These are phyloP conservation scores for Aurelia coerulea DNA, from an alignment of 30 jellyfish, hydroid and myxozoan genomes.

Conservation along the genomic window DNA sequence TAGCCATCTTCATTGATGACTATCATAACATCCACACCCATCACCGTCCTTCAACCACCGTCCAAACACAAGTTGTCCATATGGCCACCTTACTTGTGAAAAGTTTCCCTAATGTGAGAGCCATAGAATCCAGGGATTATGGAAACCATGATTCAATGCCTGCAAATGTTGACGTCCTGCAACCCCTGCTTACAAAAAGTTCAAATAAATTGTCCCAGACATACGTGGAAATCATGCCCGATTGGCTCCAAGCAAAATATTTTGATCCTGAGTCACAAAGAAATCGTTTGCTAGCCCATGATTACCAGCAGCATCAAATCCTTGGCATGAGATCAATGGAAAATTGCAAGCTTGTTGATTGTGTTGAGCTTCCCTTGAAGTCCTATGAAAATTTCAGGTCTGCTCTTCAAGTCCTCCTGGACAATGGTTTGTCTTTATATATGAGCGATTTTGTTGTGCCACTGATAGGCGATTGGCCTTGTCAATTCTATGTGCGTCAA, in stretches of 20 bases:
- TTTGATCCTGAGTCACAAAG: slow-evolving; percentile 57
- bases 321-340: slow-evolving; percentile 37
- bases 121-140: not conserved
- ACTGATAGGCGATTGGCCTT: slow-evolving; percentile 20
- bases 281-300: slow-evolving; percentile 24
- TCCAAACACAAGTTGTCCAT: slow-evolving; percentile 4
- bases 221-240: slow-evolving; percentile 38
- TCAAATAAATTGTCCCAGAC: not conserved
- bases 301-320: slow-evolving; percentile 31
- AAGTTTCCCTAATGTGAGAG: slow-evolving; percentile 10
- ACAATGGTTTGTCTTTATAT: slow-evolving; percentile 27
- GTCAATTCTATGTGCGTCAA: slow-evolving; percentile 13
- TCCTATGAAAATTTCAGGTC: slow-evolving; percentile 22
- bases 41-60: slow-evolving; percentile 9
- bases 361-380: slow-evolving; percentile 45
- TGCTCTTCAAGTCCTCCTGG: slow-evolving; percentile 20
- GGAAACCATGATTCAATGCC: not conserved
- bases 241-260: slow-evolving; percentile 32
- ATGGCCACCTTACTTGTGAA: slow-evolving; percentile 5
- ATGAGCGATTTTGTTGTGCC: slow-evolving; percentile 25
- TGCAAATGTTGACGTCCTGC: not conserved
- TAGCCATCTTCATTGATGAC: too few species aligned
- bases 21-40: too few species aligned
- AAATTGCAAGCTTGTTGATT: slow-evolving; percentile 44
- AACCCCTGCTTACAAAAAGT: not conserved